These are phyloP conservation scores for Pygoscelis adeliae DNA, from an alignment of 2,113 vertebrate genomes.

Conservation along the genomic window DNA sequence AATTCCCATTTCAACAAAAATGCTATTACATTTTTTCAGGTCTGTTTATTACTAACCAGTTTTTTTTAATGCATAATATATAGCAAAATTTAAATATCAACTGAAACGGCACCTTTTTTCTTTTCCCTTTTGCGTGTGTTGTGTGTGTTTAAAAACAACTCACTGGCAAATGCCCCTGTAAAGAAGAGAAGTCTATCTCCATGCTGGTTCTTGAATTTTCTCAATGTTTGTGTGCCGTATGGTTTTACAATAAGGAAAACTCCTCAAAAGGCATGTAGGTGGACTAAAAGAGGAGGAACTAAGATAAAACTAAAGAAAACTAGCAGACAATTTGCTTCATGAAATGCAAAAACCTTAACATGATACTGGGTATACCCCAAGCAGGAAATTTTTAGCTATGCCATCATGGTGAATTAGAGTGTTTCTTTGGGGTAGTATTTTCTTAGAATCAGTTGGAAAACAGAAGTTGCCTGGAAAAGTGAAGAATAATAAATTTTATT, in stretches of 20 bases:
- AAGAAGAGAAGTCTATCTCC: background rate
- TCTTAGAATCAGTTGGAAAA: background rate
- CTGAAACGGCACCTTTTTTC: background rate
- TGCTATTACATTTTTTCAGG: background rate
- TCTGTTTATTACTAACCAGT: background rate
- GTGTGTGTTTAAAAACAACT: background rate
- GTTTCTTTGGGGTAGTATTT: background rate
- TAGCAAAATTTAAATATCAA: background rate
- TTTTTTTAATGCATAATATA: background rate
- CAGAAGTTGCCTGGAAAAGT: background rate
- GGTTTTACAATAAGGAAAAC: background rate
- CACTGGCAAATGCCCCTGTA: background rate
- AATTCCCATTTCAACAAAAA: background rate
- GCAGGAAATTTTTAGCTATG: background rate
- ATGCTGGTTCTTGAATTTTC: slow-evolving; percentile 5
- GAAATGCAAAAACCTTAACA: background rate
- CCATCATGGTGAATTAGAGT: background rate
- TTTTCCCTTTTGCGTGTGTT: background rate
- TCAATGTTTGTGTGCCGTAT: background rate
- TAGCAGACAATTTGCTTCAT: background rate
- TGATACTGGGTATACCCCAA: background rate
- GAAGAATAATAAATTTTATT: background rate
- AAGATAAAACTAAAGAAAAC: background rate
- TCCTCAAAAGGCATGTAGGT: background rate
- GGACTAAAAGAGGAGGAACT: background rate